Evolutionary conservation across 2,113 vertebrate species (phyloP).

Genomic region (Megatriorchis doriae): DNA sequence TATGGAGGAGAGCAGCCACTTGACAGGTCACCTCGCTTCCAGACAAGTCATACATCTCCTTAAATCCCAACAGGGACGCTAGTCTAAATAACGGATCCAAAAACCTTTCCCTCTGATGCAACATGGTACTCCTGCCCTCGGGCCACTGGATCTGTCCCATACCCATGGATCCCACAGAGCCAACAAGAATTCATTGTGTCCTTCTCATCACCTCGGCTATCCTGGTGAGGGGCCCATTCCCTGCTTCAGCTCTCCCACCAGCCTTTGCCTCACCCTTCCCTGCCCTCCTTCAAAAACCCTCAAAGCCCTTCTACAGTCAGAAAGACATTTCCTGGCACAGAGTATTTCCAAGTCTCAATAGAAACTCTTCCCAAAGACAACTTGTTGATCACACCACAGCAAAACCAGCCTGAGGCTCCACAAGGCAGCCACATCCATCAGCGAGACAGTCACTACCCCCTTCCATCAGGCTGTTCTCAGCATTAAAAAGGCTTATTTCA

Average conservation of each 20-base stretch:
- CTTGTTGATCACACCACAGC: neutral
- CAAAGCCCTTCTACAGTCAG: neutral
- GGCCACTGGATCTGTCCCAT: neutral
- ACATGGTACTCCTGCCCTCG: rapidly evolving
- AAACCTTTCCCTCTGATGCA: neutral
- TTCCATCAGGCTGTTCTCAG: neutral
- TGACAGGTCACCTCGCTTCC: neutral
- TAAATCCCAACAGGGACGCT: neutral
- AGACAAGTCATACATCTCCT: neutral
- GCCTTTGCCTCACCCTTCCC: neutral
- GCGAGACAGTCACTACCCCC: neutral
- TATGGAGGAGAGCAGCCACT: neutral
- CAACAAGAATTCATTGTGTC: neutral
- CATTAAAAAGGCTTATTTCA: neutral
- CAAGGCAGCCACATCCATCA: neutral
- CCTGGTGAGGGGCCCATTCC: too few species aligned
- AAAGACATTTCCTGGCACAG: neutral
- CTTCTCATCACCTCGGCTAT: neutral
- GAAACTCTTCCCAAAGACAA: neutral
- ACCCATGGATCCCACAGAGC: neutral
- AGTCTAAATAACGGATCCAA: neutral
- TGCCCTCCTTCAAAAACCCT: neutral
- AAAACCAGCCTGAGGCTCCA: neutral
- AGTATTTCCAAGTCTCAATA: rapidly evolving
- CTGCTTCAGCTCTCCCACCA: neutral